phyloP scores from a whole-genome alignment of 30 jellyfish, hydroid and myxozoan species.

The Aurelia sp. region DNA sequence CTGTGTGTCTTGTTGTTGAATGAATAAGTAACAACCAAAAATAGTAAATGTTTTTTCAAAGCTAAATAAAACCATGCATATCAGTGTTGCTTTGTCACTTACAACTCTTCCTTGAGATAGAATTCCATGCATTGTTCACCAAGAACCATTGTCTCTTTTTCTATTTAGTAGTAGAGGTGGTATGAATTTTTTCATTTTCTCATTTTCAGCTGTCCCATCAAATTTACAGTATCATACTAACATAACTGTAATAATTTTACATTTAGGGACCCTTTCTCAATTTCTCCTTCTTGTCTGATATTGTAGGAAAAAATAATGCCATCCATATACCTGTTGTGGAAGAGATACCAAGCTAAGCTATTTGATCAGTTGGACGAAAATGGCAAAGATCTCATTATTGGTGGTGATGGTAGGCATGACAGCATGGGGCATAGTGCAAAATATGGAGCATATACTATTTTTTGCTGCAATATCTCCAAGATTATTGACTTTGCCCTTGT shows the following conservation, averaged over 20 bases:
- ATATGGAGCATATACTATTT: constrained; percentile 27
- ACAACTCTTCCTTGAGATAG: background rate
- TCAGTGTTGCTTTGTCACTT: background rate
- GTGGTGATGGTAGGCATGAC: constrained; percentile 21
- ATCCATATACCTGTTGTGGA: constrained; percentile 9
- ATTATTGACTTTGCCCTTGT: constrained; percentile 19
- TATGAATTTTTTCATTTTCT: constrained; percentile 1
- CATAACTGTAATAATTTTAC: background rate
- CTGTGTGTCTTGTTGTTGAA: background rate
- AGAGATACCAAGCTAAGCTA: background rate
- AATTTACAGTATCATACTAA: background rate
- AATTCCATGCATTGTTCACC: too few relatives aligned
- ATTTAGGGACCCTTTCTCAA: background rate
- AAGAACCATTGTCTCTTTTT: too few relatives aligned
- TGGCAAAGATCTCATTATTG: constrained; percentile 9
- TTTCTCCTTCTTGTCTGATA: constrained; percentile 5
- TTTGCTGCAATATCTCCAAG: constrained; percentile 11
- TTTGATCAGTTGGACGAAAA: background rate
- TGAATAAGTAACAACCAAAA: background rate
- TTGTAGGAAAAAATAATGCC: constrained; percentile 27
- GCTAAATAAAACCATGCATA: background rate
- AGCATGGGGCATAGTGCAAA: constrained; percentile 26
- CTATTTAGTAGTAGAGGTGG: too few relatives aligned
- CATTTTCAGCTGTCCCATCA: background rate
- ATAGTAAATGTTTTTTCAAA: background rate